Conservation (phyloP, 2,113 vertebrate species). For the Silurus asotus region DNA sequence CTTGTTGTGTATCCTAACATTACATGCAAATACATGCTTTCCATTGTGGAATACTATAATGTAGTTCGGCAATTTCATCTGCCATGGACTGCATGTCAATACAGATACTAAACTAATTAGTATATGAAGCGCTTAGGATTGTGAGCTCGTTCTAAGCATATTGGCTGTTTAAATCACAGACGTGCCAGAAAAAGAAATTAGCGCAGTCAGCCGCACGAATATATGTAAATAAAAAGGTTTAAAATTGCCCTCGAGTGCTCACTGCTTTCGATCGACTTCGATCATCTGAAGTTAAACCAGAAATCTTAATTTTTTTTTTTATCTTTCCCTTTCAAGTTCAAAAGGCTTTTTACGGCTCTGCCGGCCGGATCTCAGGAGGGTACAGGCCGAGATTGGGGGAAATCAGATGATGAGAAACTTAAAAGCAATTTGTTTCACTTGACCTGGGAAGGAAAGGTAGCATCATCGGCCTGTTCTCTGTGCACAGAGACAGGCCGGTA, state of each 20-base stretch:
- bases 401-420: slow-evolving; percentile 50
- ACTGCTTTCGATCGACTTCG: slow-evolving; percentile 22
- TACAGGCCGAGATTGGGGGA: slow-evolving; percentile 28
- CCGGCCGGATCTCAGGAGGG: slow-evolving; percentile 33
- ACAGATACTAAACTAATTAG: neutral
- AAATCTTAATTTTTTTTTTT: slow-evolving; percentile 23
- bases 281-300: slow-evolving; percentile 21
- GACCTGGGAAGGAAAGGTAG: slow-evolving; percentile 40
- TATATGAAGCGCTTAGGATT: neutral
- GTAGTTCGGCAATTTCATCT: neutral
- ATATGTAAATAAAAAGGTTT: neutral
- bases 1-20: too few species aligned
- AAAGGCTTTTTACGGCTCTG: neutral
- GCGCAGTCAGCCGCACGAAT: neutral
- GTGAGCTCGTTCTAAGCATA: neutral
- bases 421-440: slow-evolving; percentile 55
- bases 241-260: neutral
- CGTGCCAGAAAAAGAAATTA: neutral
- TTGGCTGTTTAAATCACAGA: neutral
- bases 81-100: neutral
- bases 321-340: slow-evolving; percentile 6
- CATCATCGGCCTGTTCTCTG: slow-evolving; percentile 21
- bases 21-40: neutral
- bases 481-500: slow-evolving; percentile 22
- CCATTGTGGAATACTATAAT: neutral